phyloP scores from a whole-genome alignment of 1,140 invertebrate species.

The Mamestra configurata region DNA sequence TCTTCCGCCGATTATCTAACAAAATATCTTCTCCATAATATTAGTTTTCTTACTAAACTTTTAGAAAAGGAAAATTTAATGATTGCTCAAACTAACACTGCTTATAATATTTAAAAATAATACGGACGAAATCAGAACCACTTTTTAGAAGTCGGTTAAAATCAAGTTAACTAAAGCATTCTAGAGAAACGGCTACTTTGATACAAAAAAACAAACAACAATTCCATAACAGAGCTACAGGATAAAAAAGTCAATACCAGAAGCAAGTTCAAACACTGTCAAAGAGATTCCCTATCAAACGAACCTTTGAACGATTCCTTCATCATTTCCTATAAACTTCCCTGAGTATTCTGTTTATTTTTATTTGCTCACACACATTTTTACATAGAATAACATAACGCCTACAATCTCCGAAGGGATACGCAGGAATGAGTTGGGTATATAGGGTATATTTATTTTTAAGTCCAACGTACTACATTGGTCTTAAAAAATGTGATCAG shows the following conservation, averaged over 20 bases:
- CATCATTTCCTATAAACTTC: conserved; percentile 15
- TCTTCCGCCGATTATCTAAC: too few species aligned
- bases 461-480: too few species aligned
- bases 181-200: neutral
- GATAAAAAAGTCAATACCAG: neutral
- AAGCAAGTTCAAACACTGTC: neutral
- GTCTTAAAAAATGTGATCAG: too few species aligned
- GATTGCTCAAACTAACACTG: too few species aligned
- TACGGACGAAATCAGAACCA: too few species aligned
- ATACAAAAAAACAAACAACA: neutral
- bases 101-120: too few species aligned
- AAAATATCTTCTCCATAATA: too few species aligned
- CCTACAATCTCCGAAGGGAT: neutral
- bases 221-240: neutral
- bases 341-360: neutral
- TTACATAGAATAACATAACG: neutral
- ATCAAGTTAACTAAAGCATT: too few species aligned
- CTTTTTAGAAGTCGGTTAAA: too few species aligned
- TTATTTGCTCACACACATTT: conserved; percentile 2
- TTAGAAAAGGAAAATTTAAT: too few species aligned
- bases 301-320: conserved; percentile 24
- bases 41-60: too few species aligned
- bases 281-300: conserved; percentile 22
- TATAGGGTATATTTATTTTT: too few species aligned
- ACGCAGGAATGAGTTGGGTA: neutral